Evolutionary conservation across 1,140 invertebrate species (phyloP), one percentile per base, ranked within the genome.

Genomic region (Rhagoletis zephyria): DNA sequence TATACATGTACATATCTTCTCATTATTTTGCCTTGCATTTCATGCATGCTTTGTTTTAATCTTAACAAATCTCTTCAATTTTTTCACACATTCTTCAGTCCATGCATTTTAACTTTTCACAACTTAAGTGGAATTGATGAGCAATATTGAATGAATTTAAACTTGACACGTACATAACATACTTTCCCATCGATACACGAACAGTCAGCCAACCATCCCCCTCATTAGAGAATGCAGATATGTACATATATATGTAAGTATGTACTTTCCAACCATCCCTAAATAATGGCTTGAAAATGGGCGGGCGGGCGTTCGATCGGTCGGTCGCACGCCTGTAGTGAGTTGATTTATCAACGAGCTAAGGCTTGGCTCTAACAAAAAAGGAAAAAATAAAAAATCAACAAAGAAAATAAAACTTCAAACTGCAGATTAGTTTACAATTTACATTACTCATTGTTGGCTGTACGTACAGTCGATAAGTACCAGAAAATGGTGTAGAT

Each of bases 401-500:
- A n/a, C n/a, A n/a, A n/a, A 63, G 16, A 3, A 70, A 70, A 70
- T 45, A 74, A 74, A 14, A 14, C 64, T 12, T 12, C 10, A 9
- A 70, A 12, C 67, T 45, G 42, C 67, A 74, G 67, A 74, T 74
- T 74, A 70, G 42, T 74, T 74, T 74, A 74, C 67, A 3, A 16
- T 74, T 42, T n/a, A n/a, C 42, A 74, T 74, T 74, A 70, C 65
- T 70, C 65, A 42, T 70, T 6, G 67, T 48, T 48, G 12, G 42
- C 12, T 74, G 67, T 74, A 74, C 67, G n/a, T n/a, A n/a, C n/a
- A 74, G 67, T 74, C 42, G 42, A 48, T 74, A 74, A 74, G 16
- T 70, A 45, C 67, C 40, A 74, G 67, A 74, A 74, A 74, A 74
- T 74, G 67, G 14, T 74, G 67, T 74, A 74, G 45, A 74, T 48